Evolutionary conservation across 2,888 invertebrate genomes (phyloP), one percentile per base, ranked within the genome.

Genomic region (Pharmacophagus antenor): DNA sequence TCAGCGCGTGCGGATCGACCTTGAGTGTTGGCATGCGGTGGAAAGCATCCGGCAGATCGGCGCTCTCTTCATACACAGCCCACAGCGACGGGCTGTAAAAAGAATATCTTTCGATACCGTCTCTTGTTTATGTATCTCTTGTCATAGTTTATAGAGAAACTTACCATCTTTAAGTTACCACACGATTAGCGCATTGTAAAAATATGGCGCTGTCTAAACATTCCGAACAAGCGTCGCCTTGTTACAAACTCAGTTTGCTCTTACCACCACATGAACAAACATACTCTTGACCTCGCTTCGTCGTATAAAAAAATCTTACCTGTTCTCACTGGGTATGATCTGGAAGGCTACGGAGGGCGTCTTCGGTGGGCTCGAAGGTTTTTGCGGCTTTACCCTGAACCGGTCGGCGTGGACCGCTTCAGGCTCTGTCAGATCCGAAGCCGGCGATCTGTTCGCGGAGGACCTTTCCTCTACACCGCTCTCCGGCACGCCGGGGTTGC

Each of bases 321-420:
- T 89, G 63, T 86, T 87, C 69, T 91, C 91, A 73, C 91, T 91
- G 1, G 91, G 91, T 64, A 89, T 89, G 37, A 91, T 79, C 73
- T 91, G 83, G 62, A 91, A 91, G 50, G 82, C 80, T 2, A 91
- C 89, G 0, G 88, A 84, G 2, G 88, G 89, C 15, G 87, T 86
- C 64, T 88, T 85, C 0, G 80, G 81, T 25, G 83, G 65, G 62
- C 67, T 79, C 0, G 78, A 63, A 7, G 81, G 80, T 48, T 80
- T 84, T 61, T 77, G 79, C 4, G 66, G 62, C 61, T 77, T 77
- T 6, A 70, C 57, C 42, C 65, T 74, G 8, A 69, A 65, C 54
- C 67, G 80, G 6, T 71, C 70, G 2, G 63, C 58, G 7, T 62
- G 63, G 0, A 66, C 66, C 47, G 73, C 55, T 67, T 77, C 83